phyloP scores from a whole-genome alignment of 2,888 invertebrate genomes.

The Phania funesta region DNA sequence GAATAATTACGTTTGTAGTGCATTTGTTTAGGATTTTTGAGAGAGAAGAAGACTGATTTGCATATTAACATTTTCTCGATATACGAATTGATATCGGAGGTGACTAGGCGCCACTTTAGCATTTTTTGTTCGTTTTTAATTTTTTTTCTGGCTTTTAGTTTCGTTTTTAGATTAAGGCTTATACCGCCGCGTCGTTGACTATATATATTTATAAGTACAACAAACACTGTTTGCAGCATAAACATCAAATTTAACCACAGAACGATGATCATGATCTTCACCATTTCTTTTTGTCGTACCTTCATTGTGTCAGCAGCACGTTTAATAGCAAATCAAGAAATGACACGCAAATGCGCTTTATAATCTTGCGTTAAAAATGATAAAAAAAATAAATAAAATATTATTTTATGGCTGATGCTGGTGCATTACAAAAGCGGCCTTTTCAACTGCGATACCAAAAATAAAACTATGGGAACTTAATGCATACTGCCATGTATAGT shows the following conservation, averaged over 20 bases:
- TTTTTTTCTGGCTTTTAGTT: constrained; percentile 1
- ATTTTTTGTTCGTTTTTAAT: constrained; percentile 58
- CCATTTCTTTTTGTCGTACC: background rate
- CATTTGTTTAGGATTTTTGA: constrained; percentile 20
- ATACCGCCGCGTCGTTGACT: constrained; percentile 39
- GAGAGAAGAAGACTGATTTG: constrained; percentile 21
- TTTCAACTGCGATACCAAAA: background rate
- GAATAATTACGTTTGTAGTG: constrained; percentile 5
- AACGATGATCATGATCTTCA: constrained; percentile 15
- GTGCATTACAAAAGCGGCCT: constrained; percentile 40
- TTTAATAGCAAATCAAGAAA: constrained; percentile 75
- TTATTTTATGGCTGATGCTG: too few species aligned
- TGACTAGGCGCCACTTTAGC: constrained; percentile 76
- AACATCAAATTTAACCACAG: constrained; percentile 6
- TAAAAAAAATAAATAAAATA: constrained; percentile 70
- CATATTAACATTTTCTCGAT: constrained; percentile 47
- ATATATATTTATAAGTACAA: background rate
- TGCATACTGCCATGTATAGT: constrained; percentile 28
- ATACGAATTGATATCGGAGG: constrained; percentile 35
- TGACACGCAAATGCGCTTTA: constrained; percentile 79
- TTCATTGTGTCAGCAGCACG: constrained; percentile 1
- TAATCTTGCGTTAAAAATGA: constrained; percentile 77
- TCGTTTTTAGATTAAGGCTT: constrained; percentile 71
- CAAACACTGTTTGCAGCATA: background rate
- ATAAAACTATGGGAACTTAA: background rate